Evolutionary conservation across 2,888 invertebrate genomes (phyloP), one percentile per base, ranked within the genome.

Genomic region (Phasia obesa): DNA sequence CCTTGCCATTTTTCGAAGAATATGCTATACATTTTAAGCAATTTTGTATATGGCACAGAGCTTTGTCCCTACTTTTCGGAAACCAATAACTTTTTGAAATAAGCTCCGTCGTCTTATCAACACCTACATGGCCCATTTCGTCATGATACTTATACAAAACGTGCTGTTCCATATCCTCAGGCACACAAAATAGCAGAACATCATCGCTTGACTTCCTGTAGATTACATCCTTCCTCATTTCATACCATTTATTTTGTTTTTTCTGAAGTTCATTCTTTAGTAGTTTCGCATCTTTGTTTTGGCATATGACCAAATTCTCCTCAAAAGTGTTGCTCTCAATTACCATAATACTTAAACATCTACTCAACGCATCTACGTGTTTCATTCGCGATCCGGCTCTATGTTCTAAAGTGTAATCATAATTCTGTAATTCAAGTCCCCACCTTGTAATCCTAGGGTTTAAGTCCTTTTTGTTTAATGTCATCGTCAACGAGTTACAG

Each of bases 351-450:
- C 71, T 55, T 27, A 80, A 21, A n/a, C 38, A 23, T 51, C 47
- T 80, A 59, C 88, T 88, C n/a, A 88, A 62, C 2, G 88, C 87
- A 80, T 89, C 88, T 0, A 87, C 87, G 84, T 88, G 88, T 17
- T 57, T 59, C 88, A 88, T 89, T 47, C 81, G 73, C 25, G 31
- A 31, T 17, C 70, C 82, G 27, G 78, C n/a, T 31, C 86, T 53
- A 71, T 86, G 85, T 64, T 85, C 84, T n/a, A 23, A 60, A 81
- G 86, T 38, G 38, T 38, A 38, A 11, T 86, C 75, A 62, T 73
- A 87, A 19, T 85, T 76, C 51, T 84, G 70, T 0, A 87, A 11
- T 42, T 86, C 75, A 11, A 86, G 42, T 0, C 84, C 84, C 57
- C 64, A 60, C 21, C 77, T 51, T 47, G 67, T 86, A 75, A 74